Conservation (phyloP, 2,888 invertebrate species). For the Drosophila nr. fundita region DNA sequence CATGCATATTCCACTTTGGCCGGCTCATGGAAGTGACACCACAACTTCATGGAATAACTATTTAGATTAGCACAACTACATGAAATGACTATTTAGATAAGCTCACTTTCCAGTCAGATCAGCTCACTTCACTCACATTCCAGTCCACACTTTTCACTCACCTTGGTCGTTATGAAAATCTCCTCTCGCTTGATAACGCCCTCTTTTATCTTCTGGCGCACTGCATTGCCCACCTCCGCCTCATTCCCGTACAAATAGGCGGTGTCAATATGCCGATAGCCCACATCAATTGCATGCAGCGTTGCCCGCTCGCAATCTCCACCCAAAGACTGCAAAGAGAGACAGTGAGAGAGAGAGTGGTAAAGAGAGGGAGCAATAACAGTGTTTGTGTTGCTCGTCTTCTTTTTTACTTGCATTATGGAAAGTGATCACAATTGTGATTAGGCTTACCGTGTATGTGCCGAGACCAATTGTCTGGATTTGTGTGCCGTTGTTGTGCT, state of each 20-base stretch:
- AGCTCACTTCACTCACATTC: background rate
- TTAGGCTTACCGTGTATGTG: conserved; percentile 80
- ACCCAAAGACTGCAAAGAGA: conserved; percentile 73
- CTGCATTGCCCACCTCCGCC: conserved; percentile 84
- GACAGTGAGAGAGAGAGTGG: too few relatives aligned
- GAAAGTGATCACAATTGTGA: conserved; percentile 7
- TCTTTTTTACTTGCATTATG: background rate
- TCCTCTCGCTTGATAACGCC: conserved; percentile 85
- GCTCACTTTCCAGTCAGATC: background rate
- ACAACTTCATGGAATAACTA: conserved; percentile 86
- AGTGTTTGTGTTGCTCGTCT: conserved; percentile 1
- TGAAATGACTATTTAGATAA: background rate
- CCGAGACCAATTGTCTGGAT: conserved; percentile 82
- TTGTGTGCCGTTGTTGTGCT: conserved; percentile 82
- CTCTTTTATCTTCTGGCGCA: conserved; percentile 84
- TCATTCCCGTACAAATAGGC: conserved; percentile 86
- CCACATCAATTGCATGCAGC: conserved; percentile 85
- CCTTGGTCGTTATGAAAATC: conserved; percentile 83
- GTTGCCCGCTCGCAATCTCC: conserved; percentile 83
- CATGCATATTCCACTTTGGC: conserved; percentile 91
- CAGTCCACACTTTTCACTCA: conserved; percentile 28
- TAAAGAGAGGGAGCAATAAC: background rate
- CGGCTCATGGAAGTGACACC: conserved; percentile 94
- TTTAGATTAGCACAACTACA: conserved; percentile 87
- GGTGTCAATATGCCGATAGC: conserved; percentile 87